These are phyloP conservation scores for Hippoglossus stenolepis DNA, from an alignment of 2,113 vertebrate species.

Conservation along the genomic window DNA sequence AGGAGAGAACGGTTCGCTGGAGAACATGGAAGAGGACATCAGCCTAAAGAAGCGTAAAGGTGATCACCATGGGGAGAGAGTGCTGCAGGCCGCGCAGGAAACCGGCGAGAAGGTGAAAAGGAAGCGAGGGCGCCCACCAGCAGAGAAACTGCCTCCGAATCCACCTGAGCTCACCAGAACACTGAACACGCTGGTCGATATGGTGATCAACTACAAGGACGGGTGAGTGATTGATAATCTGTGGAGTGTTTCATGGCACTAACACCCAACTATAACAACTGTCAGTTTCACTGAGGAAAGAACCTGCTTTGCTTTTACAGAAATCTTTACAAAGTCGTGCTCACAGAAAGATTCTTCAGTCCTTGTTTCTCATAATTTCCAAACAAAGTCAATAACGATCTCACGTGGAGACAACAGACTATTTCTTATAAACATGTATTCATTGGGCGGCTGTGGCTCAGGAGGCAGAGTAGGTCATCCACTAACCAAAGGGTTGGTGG, in stretches of 20 bases:
- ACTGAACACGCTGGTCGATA: conserved; percentile 97
- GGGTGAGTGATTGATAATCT: conserved; percentile 81
- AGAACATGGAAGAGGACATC: conserved; percentile 97
- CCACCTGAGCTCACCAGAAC: conserved; percentile 96
- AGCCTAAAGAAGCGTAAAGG: conserved; percentile 95
- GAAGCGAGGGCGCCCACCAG: conserved; percentile 94
- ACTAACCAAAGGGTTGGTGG: too few species aligned
- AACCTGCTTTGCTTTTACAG: not conserved
- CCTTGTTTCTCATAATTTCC: too few species aligned
- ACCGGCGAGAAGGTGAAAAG: conserved; percentile 95
- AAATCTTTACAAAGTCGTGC: too few species aligned
- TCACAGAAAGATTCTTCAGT: too few species aligned
- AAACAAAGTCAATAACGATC: too few species aligned
- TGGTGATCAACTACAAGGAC: conserved; percentile 98
- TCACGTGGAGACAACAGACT: too few species aligned
- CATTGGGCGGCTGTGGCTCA: too few species aligned
- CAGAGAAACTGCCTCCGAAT: conserved; percentile 96
- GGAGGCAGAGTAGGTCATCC: too few species aligned
- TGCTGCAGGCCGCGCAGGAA: conserved; percentile 81
- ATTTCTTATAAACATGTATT: too few species aligned
- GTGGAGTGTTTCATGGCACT: not conserved
- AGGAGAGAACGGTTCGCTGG: conserved; percentile 90
- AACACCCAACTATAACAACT: not conserved
- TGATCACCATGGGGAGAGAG: conserved; percentile 89
- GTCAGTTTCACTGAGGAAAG: not conserved